Base-by-base conservation (phyloP, 2,113 vertebrate species). In the Paramormyrops kingsleyae region DNA sequence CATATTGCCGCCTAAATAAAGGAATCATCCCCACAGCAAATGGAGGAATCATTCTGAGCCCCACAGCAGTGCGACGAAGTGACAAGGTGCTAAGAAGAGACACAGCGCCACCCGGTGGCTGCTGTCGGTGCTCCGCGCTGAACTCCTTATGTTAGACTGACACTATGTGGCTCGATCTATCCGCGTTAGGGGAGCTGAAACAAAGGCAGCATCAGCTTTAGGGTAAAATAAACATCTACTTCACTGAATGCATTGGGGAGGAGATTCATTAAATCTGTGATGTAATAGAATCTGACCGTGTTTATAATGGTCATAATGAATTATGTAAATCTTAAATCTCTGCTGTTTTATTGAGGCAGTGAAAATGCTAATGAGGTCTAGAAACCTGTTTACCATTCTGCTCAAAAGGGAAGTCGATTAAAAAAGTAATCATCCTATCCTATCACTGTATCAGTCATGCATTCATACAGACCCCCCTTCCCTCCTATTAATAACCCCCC, bases 71-170 rank as follows among this genome's bases (percentile, higher is more conserved):
- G 13, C 49, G 46, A 5, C 21, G 17, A 42, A 10, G 47, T n/a
- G 27, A 42, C 74, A 27, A 46, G 50, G 8, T 24, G 66, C 88
- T 80, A 31, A 52, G 88, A 92, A 88, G 91, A 90, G 56, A 83
- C 90, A 92, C 91, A 92, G 91, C 91, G 87, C 92, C 93, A 80
- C 91, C 87, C 89, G 62, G 53, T 92, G 93, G 59, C 59, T 8
- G 12, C 5, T 3, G 8, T 21, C 8, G 31, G 12, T 15, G 15
- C 35, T 19, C 4, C 59, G 9, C 53, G 13, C 46, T 47, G 52
- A 47, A 27, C 50, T 35, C 42, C 35, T 50, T 49, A 27, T 24
- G 56, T 19, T 15, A 46, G 5, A 53, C 13, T 89, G 15, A 89
- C 47, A 24, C n/a, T 35, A 77, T 6, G 46, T 2, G 50, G 13